Evolutionary conservation across 2,113 vertebrate genomes (phyloP), one percentile per base, ranked within the genome.

Genomic region (Tylochromis polylepis): DNA sequence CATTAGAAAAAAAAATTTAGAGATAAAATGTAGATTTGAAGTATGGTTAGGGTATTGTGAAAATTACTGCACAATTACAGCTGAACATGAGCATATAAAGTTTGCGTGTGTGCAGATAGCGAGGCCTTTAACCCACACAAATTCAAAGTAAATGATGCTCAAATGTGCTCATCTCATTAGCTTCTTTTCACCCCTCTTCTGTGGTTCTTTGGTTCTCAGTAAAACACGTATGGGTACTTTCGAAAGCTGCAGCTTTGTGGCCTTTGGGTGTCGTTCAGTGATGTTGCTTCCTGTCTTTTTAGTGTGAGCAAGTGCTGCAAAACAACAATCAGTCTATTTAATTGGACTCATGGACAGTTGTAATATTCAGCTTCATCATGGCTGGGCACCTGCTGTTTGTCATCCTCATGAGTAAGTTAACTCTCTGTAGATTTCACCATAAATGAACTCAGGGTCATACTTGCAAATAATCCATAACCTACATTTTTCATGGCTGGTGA

Each of bases 401-500:
- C 58, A 14, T 89, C 75, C 41, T 92, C 38, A 55, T 83, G 10
- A 27, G 87, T 90, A 18, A 77, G 87, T 89, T 2, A 4, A 55
- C 0, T 34, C 4, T 2, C 5, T 72, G 14, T 75, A 12, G 29
- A 31, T 57, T 46, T 14, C 27, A 8, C 3, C 2, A 55, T 24
- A 4, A 34, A 51, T 6, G 10, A 65, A n/a, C 14, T 2, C 41
- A 27, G 12, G 9, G 15, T 81, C 16, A 31, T 6, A 16, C 12
- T 80, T 1, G 12, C 49, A 51, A 29, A 65, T n/a, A 53, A 20
- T 53, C 3, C 20, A 8, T 53, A 4, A 29, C 27, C 16, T 62
- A 18, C 31, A 62, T 62, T 62, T 62, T 65, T 65, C 18, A 65
- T n/a, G 31, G 10, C 18, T 41, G 34, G 3, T 43, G 12, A 70